phyloP scores from a whole-genome alignment of 2,888 invertebrate genomes.

The Parasteatoda lunata region DNA sequence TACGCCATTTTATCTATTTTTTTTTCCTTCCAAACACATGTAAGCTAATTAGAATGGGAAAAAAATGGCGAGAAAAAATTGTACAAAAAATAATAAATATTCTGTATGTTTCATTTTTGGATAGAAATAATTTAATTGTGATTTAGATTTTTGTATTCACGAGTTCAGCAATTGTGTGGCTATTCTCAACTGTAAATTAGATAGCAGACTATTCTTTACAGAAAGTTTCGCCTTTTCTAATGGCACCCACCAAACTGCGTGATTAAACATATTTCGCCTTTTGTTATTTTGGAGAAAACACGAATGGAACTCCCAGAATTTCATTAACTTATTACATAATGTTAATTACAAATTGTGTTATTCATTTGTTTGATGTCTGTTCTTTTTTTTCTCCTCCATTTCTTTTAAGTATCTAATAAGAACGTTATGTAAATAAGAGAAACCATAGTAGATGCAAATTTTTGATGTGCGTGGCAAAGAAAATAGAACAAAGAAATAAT shows the following conservation, averaged over 20 bases:
- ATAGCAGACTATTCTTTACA: constrained; percentile 43
- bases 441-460: constrained; percentile 42
- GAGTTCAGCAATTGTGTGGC: constrained; percentile 34
- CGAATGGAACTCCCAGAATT: constrained; percentile 46
- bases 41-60: constrained; percentile 47
- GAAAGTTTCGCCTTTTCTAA: constrained; percentile 45
- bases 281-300: constrained; percentile 18
- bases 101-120: constrained; percentile 52
- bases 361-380: constrained; percentile 37
- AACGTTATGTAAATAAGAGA: constrained; percentile 50
- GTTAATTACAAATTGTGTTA: constrained; percentile 57
- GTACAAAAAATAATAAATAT: constrained; percentile 11
- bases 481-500: constrained; percentile 11
- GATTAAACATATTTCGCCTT: constrained; percentile 46
- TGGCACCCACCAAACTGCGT: constrained; percentile 29
- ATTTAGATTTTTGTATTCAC: constrained; percentile 38
- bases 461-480: constrained; percentile 8
- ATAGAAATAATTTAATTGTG: constrained; percentile 27
- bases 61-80: constrained; percentile 38
- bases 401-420: constrained; percentile 28
- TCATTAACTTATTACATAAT: constrained; percentile 61
- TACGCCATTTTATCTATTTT: constrained; percentile 13
- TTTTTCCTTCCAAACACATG: constrained; percentile 20
- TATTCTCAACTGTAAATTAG: constrained; percentile 20
- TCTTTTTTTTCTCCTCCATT: constrained; percentile 2